Evolutionary conservation across 1,140 invertebrate genomes (phyloP).

Genomic region (Sarcophaga peregrina): DNA sequence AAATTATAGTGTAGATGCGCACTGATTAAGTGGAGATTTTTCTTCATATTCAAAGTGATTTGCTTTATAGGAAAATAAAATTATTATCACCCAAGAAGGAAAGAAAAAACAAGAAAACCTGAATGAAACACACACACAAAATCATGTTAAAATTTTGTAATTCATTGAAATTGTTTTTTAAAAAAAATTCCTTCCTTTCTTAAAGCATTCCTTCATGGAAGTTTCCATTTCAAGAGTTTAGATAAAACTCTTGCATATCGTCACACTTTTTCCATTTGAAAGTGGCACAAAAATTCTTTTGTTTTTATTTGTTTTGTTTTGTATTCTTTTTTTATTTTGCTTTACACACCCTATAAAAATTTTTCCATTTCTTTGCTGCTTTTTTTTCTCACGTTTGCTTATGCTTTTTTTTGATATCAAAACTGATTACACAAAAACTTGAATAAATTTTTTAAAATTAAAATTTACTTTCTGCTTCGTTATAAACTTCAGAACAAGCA

Average conservation of each 20-base stretch:
- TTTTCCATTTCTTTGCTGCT: too few relatives aligned
- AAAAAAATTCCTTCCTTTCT: too few relatives aligned
- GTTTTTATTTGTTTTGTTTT: constrained; percentile 9
- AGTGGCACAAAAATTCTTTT: neutral
- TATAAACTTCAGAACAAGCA: too few relatives aligned
- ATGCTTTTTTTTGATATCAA: too few relatives aligned
- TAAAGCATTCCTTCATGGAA: too few relatives aligned
- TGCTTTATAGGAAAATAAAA: constrained; percentile 27
- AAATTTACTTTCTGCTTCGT: too few relatives aligned
- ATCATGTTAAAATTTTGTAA: neutral
- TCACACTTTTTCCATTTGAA: neutral
- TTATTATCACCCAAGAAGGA: neutral
- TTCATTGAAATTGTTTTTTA: too few relatives aligned
- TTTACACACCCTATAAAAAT: constrained; percentile 19
- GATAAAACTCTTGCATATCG: neutral
- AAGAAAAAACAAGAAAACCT: neutral
- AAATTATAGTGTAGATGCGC: constrained; percentile 29
- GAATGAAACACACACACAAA: neutral
- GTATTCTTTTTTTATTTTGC: constrained; percentile 1
- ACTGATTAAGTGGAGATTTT: constrained; percentile 29
- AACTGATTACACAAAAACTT: constrained; percentile 24
- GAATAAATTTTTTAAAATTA: neutral
- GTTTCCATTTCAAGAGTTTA: too few relatives aligned
- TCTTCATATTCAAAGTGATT: neutral
- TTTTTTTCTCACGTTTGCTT: too few relatives aligned